These are phyloP conservation scores for Globodera ellingtonae DNA, from an alignment of 1,140 invertebrate species.

Conservation along the genomic window DNA sequence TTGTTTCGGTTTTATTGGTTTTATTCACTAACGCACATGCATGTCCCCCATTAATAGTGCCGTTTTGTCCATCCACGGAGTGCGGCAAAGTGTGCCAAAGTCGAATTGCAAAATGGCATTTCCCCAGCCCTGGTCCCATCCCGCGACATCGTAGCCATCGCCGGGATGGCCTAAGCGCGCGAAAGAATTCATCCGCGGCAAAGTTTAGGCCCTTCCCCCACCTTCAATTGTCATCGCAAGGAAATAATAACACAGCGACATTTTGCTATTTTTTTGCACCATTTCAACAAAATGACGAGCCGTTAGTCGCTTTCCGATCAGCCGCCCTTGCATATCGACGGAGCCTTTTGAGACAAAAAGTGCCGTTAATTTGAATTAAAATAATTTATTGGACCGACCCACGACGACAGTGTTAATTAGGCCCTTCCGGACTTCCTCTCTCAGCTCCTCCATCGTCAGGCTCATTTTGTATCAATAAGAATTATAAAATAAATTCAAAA, in stretches of 20 bases:
- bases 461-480: background rate
- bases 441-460: conserved; percentile 9
- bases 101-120: conserved; percentile 4
- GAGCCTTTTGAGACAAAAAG: background rate
- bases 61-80: conserved; percentile 16
- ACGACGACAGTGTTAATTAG: conserved; percentile 25
- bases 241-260: background rate
- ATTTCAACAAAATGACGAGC: conserved; percentile 10
- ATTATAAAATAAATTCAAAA: background rate
- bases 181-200: background rate
- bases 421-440: conserved; percentile 7
- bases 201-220: background rate
- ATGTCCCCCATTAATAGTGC: conserved; percentile 4
- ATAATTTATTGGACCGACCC: background rate
- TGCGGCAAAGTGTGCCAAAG: conserved; percentile 4
- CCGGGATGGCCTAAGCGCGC: background rate
- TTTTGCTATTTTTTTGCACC: conserved; percentile 14
- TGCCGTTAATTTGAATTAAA: background rate
- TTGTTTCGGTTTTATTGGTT: no score
- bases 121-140: background rate
- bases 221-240: conserved; percentile 19
- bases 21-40: background rate
- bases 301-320: conserved; percentile 19
- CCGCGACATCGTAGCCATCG: conserved; percentile 10
- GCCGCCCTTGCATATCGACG: conserved; percentile 19